Conservation (phyloP, 1,140 invertebrate species). For the Drosophila sucinea region DNA sequence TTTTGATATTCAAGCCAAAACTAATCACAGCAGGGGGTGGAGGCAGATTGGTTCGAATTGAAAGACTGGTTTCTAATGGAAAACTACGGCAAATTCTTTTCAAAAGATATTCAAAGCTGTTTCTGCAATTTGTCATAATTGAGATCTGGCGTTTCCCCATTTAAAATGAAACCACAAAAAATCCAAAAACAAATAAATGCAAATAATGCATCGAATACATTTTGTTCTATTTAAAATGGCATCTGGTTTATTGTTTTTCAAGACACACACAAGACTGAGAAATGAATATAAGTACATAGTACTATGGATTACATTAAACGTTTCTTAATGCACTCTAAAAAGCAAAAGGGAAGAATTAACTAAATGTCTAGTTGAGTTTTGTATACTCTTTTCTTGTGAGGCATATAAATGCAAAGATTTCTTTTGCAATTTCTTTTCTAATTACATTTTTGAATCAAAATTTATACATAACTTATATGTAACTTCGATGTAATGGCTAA, state of each 20-base stretch:
- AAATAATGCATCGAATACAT: constrained; percentile 1
- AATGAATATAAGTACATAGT: neutral
- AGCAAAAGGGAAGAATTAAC: neutral
- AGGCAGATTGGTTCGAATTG: neutral
- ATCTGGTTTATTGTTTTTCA: constrained; percentile 47
- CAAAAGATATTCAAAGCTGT: neutral
- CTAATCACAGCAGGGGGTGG: constrained; percentile 53
- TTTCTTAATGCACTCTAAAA: constrained; percentile 69
- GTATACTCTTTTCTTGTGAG: neutral
- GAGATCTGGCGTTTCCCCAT: neutral
- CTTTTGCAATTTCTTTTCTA: too few relatives aligned
- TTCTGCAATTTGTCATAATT: constrained; percentile 7
- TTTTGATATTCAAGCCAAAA: constrained; percentile 49
- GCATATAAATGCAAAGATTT: too few relatives aligned
- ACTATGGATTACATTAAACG: neutral
- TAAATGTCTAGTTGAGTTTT: neutral
- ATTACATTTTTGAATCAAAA: too few relatives aligned
- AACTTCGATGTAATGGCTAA: too few relatives aligned
- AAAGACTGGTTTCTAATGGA: constrained; percentile 18
- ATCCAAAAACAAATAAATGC: neutral
- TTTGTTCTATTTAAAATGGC: constrained; percentile 34
- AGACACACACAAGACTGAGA: constrained; percentile 56
- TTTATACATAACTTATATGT: too few relatives aligned
- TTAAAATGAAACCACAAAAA: neutral
- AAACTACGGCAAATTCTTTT: constrained; percentile 4